phyloP scores from a whole-genome alignment of 37 sponge, comb jelly and placozoan species.

The Crambe crambe region DNA sequence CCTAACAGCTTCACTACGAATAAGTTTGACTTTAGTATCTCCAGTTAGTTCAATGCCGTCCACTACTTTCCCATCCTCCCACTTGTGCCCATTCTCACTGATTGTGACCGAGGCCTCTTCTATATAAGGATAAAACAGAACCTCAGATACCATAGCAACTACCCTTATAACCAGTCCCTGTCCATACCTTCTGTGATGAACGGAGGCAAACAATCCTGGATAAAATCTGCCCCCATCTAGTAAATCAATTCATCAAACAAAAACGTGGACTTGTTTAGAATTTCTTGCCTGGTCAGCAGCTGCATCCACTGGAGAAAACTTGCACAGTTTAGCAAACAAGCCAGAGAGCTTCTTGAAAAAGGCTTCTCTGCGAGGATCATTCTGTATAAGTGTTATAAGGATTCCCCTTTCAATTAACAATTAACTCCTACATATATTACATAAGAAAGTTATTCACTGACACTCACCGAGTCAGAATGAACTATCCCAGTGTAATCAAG shows the following conservation, averaged over 20 bases:
- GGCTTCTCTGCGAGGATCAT: conserved; percentile 41
- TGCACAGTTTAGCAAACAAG: conserved; percentile 50
- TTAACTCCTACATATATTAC: background rate
- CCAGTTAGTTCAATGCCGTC: conserved; percentile 21
- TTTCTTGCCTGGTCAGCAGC: conserved; percentile 72
- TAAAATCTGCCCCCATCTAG: conserved; percentile 55
- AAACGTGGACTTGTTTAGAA: background rate
- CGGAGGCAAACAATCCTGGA: conserved; percentile 75
- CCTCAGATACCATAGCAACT: background rate
- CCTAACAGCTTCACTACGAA: conserved; percentile 60
- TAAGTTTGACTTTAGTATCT: conserved; percentile 46
- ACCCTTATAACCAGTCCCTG: background rate
- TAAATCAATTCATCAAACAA: too few species aligned
- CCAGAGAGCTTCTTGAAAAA: conserved; percentile 51
- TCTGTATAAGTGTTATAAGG: conserved; percentile 10
- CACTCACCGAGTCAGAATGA: conserved; percentile 65
- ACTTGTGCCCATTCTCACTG: conserved; percentile 23
- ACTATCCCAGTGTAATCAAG: conserved; percentile 71
- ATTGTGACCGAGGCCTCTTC: background rate
- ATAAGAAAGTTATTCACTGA: background rate
- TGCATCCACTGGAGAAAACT: conserved; percentile 63
- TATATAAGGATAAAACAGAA: background rate
- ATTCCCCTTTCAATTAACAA: background rate
- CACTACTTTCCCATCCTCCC: conserved; percentile 14
- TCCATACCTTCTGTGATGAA: conserved; percentile 62